Evolutionary conservation across 2,888 invertebrate species (phyloP).

Genomic region (Pristionchus entomophagus): DNA sequence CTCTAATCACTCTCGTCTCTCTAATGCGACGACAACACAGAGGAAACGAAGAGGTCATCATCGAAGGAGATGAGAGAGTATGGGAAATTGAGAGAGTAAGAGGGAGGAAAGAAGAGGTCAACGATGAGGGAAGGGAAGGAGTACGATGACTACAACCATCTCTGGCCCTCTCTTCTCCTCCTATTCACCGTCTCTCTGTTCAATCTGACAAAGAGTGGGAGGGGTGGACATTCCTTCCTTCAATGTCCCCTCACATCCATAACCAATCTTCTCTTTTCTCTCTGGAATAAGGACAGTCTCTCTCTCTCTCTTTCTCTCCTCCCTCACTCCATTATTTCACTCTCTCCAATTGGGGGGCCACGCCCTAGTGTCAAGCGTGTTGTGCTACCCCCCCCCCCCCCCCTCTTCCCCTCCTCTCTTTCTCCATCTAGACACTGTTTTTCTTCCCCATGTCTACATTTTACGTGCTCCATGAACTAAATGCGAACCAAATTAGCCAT

Average conservation of each 20-base stretch:
- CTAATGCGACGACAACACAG: constrained; percentile 13
- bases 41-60: background rate
- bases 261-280: constrained; percentile 14
- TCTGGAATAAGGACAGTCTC: constrained; percentile 31
- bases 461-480: background rate
- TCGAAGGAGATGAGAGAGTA: background rate
- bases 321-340: background rate
- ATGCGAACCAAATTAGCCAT: too few species aligned
- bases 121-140: background rate
- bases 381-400: constrained; percentile 4
- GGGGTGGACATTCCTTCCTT: background rate
- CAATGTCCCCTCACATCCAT: constrained; percentile 12
- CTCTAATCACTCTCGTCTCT: constrained; percentile 22
- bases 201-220: background rate
- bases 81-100: background rate
- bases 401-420: background rate
- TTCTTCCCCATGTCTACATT: background rate
- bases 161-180: background rate
- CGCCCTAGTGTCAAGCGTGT: constrained; percentile 22
- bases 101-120: background rate
- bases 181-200: background rate
- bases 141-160: background rate
- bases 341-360: constrained; percentile 10
- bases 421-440: background rate
- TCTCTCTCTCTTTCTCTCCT: background rate